Evolutionary conservation across 2,113 vertebrate species (phyloP), one percentile per base, ranked within the genome.

Genomic region (Excalfactoria chinensis): DNA sequence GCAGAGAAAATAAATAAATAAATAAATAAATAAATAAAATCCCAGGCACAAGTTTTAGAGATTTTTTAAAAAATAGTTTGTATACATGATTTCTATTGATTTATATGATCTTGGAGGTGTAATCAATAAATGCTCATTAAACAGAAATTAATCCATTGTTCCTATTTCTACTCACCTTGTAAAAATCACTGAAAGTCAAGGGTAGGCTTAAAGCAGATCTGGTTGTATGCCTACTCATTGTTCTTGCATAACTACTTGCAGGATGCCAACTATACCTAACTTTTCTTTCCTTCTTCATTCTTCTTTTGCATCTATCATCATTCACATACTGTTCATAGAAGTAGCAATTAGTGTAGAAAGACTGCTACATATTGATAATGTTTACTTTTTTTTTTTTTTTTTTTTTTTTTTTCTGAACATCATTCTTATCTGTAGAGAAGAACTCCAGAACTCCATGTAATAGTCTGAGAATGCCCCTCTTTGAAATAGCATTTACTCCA

Each of bases 1-100:
- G 7, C 81, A 94, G 95, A 94, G 32, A 63, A 62, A 81, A 86
- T 85, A n/a, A n/a, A n/a, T n/a, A n/a, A n/a, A n/a, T n/a, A n/a
- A n/a, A n/a, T n/a, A n/a, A n/a, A n/a, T n/a, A n/a, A n/a, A n/a
- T n/a, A n/a, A 37, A 37, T 8, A 37, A 77, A 92, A 22, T 6
- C 40, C 58, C 89, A 79, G 9, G 8, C 28, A 89, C 26, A 35
- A 51, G 75, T 84, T 58, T 86, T 94, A 40, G 51, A 88, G 8
- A 22, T 78, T 79, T 79, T 89, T 79, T 40, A 18, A 11, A 37
- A 59, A 34, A 22, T 75, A 11, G 4, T 84, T 90, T 88, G 4
- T 51, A 68, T 68, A n/a, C 60, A 58, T 67, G 18, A 90, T 82
- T 91, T 92, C 43, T 78, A 93, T 51, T 89, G 92, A 4, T 82